Evolutionary conservation across 2,797 vertebrate species (phyloP).

Genomic region (Alectoris magna): DNA sequence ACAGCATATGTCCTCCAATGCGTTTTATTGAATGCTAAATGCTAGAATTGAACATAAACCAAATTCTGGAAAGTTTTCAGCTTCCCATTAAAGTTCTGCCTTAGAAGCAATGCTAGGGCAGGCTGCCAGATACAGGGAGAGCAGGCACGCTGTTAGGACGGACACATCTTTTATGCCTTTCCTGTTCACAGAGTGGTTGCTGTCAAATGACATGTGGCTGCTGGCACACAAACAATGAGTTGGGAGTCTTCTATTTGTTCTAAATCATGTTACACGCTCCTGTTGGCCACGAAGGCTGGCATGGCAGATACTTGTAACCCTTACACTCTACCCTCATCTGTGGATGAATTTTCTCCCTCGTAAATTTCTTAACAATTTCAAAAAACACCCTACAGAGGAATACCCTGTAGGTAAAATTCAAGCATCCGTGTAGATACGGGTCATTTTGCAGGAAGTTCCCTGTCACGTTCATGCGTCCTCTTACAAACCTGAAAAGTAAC

Average conservation of each 20-base stretch:
- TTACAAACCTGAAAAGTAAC: background rate
- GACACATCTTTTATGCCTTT: background rate
- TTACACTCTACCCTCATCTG: background rate
- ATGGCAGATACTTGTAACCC: background rate
- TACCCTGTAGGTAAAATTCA: background rate
- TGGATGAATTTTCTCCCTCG: background rate
- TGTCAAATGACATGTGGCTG: background rate
- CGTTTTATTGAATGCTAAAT: constrained; percentile 29
- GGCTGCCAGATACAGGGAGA: constrained; percentile 25
- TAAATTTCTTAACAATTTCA: background rate
- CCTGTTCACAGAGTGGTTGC: background rate
- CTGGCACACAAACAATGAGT: background rate
- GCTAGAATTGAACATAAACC: constrained; percentile 12
- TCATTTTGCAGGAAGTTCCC: background rate
- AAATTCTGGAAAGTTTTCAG: constrained; percentile 39
- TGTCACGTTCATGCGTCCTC: accelerated
- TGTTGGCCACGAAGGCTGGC: background rate
- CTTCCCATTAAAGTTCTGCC: constrained; percentile 41
- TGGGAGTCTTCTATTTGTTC: background rate
- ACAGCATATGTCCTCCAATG: constrained; percentile 31
- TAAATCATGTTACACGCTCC: background rate
- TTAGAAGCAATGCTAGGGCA: constrained; percentile 32
- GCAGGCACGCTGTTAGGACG: background rate
- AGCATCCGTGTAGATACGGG: background rate
- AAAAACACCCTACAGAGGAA: background rate